Percentiles rank a stretch among this genome's conserved stretches.
These are phyloP conservation scores for Zeuzera pyrina DNA, from an alignment of 2,888 invertebrate species.

Conservation along the genomic window DNA sequence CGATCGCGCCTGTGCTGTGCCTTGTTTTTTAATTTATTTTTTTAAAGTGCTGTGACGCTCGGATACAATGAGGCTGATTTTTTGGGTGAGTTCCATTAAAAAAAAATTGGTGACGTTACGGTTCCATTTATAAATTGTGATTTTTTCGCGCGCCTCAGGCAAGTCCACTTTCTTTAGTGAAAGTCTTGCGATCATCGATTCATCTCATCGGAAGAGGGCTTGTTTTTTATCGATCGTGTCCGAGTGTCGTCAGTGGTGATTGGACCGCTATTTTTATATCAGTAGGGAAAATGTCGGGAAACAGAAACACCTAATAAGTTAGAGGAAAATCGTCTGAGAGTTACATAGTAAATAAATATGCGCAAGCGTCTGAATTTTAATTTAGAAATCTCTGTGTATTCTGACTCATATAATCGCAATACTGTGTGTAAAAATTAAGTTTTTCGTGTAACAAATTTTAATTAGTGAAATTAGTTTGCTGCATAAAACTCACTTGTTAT, in stretches of 20 bases:
- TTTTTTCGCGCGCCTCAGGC: conserved; percentile 15
- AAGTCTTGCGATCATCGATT: conserved; percentile 40
- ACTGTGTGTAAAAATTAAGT: too few species aligned
- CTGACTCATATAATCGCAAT: too few species aligned
- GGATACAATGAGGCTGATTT: conserved; percentile 66
- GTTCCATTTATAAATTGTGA: neutral
- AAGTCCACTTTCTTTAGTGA: conserved; percentile 50
- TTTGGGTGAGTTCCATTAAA: conserved; percentile 49
- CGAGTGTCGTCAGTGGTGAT: conserved; percentile 21
- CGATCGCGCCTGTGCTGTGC: conserved; percentile 61
- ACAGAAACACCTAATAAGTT: too few species aligned
- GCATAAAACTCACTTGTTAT: too few species aligned
- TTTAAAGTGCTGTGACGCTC: conserved; percentile 45
- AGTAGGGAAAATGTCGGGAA: too few species aligned
- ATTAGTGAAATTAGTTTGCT: too few species aligned
- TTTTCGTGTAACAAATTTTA: too few species aligned
- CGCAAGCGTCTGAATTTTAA: too few species aligned
- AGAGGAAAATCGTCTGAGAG: too few species aligned
- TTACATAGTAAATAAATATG: too few species aligned
- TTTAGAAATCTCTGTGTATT: too few species aligned
- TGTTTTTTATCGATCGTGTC: conserved; percentile 35
- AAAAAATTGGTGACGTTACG: conserved; percentile 8
- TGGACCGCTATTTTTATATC: conserved; percentile 19
- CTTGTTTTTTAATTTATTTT: conserved; percentile 30
- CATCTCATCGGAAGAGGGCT: conserved; percentile 34